Percentiles rank a stretch among this genome's conserved stretches.
Conservation (phyloP, 2,888 invertebrate genomes). For the Meandrusa payeni region DNA sequence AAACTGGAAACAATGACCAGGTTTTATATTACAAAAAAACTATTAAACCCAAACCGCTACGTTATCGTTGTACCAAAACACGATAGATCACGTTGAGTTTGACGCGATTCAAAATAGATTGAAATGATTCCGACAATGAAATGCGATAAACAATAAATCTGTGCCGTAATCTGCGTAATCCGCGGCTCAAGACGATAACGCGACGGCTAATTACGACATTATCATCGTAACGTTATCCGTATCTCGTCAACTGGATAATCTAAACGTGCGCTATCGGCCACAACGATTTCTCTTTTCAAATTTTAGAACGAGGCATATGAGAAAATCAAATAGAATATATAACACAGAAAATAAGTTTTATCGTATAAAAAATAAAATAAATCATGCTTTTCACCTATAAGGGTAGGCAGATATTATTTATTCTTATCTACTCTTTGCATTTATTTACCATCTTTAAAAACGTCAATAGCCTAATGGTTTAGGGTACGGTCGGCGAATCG, state of each 20-base stretch:
- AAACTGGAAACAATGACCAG: too few relatives aligned
- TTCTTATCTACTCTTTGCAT: too few relatives aligned
- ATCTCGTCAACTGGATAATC: constrained; percentile 35
- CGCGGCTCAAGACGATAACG: constrained; percentile 50
- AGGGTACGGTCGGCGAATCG: too few relatives aligned
- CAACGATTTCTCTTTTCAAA: neutral
- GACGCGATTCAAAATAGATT: constrained; percentile 28
- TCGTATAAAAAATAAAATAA: too few relatives aligned
- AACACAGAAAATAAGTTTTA: too few relatives aligned
- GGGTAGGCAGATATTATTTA: too few relatives aligned
- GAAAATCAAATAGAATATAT: too few relatives aligned
- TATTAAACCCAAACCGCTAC: constrained; percentile 1
- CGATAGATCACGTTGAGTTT: constrained; percentile 11
- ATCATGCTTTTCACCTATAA: too few relatives aligned
- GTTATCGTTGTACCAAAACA: constrained; percentile 2
- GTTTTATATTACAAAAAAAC: too few relatives aligned
- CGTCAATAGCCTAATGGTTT: too few relatives aligned
- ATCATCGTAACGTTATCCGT: constrained; percentile 39
- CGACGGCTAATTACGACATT: constrained; percentile 47
- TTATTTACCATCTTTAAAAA: too few relatives aligned
- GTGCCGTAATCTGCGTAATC: constrained; percentile 57
- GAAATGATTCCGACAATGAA: constrained; percentile 49
- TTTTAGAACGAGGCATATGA: too few relatives aligned
- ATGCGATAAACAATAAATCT: constrained; percentile 66
- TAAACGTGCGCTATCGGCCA: constrained; percentile 38